Evolutionary conservation across 2,113 vertebrate genomes (phyloP).

Genomic region (Brachionichthys hirsutus): DNA sequence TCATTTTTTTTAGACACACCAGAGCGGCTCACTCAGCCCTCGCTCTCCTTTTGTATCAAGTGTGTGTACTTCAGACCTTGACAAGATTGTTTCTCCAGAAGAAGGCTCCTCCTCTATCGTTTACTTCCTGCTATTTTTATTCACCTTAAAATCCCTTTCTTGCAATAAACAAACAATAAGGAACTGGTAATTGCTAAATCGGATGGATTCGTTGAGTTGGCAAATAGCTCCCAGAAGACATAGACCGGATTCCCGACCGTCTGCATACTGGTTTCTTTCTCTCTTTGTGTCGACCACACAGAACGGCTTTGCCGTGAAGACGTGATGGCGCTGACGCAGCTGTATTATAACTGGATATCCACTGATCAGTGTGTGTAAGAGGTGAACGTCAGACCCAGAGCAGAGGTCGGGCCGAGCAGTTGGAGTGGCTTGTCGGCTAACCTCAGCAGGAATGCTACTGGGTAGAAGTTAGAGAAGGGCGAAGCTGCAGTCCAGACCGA

Average conservation of each 20-base stretch:
- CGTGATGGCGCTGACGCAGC: too few relatives aligned
- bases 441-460: slow-evolving; percentile 46
- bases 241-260: too few relatives aligned
- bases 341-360: not conserved
- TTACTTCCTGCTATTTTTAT: not conserved
- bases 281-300: too few relatives aligned
- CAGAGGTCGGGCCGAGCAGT: too few relatives aligned
- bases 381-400: slow-evolving; percentile 1
- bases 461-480: slow-evolving; percentile 55
- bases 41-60: not conserved
- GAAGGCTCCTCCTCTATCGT: not conserved
- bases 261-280: too few relatives aligned
- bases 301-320: not conserved
- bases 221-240: too few relatives aligned
- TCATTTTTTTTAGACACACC: slow-evolving; percentile 1
- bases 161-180: too few relatives aligned
- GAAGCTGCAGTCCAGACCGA: slow-evolving; percentile 42
- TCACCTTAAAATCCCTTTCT: too few relatives aligned
- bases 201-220: too few relatives aligned
- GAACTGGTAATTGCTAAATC: too few relatives aligned
- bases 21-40: slow-evolving; percentile 15
- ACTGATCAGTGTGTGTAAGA: not conserved
- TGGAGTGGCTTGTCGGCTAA: not conserved
- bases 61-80: slow-evolving; percentile 1
- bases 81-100: not conserved